These are phyloP conservation scores for Leptothorax acervorum DNA, from an alignment of 2,888 invertebrate genomes.

Conservation along the genomic window DNA sequence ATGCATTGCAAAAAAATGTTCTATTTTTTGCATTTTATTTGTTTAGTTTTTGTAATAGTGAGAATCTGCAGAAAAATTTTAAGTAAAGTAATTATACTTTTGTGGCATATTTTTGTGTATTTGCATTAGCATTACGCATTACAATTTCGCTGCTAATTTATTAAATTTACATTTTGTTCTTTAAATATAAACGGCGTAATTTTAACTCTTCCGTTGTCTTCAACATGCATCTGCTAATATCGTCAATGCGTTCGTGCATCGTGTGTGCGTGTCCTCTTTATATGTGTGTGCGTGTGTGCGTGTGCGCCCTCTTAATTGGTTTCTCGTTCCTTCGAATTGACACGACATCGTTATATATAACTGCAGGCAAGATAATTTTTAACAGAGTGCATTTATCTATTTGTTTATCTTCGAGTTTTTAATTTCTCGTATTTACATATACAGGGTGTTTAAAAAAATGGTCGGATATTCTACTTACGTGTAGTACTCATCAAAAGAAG, in stretches of 20 bases:
- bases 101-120: neutral
- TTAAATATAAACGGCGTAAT: neutral
- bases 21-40: neutral
- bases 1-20: neutral
- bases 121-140: neutral
- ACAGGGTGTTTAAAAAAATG: no score
- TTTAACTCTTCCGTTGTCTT: neutral
- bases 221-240: constrained; percentile 7
- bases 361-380: neutral
- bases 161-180: neutral
- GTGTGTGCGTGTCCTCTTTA: no score
- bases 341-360: neutral
- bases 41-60: neutral
- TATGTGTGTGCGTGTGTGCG: neutral
- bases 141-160: constrained; percentile 5
- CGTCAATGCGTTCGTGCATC: neutral
- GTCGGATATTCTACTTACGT: no score
- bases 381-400: neutral
- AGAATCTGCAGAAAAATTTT: neutral
- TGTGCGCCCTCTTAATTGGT: neutral
- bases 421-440: neutral
- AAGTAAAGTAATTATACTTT: neutral
- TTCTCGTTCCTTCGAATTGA: constrained; percentile 3
- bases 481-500: no score
- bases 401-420: neutral